Conservation (phyloP, 2,888 invertebrate genomes). For the Anoplius nigerrimus region DNA sequence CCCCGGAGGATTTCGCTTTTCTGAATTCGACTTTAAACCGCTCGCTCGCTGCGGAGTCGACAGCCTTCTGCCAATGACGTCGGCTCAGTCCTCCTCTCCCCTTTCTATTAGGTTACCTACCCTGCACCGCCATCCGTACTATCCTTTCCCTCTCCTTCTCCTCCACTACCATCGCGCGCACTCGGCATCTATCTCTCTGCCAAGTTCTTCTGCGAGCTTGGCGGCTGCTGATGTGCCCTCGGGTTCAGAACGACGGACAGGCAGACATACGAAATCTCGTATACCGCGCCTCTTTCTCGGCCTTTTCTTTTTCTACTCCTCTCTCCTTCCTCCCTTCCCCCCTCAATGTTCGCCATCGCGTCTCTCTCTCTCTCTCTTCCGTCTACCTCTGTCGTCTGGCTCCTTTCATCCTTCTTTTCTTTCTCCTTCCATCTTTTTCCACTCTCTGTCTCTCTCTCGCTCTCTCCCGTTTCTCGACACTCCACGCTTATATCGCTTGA, state of each 20-base stretch:
- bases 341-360: not conserved
- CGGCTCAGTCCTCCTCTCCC: conserved; percentile 63
- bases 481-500: conserved; percentile 58
- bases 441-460: conserved; percentile 42
- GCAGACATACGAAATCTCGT: conserved; percentile 69
- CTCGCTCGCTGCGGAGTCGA: conserved; percentile 62
- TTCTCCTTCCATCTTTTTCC: conserved; percentile 27
- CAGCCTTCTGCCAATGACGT: conserved; percentile 73
- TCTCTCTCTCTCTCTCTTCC: conserved; percentile 7
- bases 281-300: conserved; percentile 55
- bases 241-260: conserved; percentile 63
- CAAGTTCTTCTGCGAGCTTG: conserved; percentile 59
- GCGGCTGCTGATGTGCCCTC: conserved; percentile 69
- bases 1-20: conserved; percentile 63
- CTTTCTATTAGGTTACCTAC: conserved; percentile 73
- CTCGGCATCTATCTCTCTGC: conserved; percentile 59
- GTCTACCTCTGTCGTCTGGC: conserved; percentile 6
- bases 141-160: conserved; percentile 43
- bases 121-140: conserved; percentile 67
- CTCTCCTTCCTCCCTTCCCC: not conserved
- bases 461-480: conserved; percentile 37
- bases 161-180: conserved; percentile 41
- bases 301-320: conserved; percentile 11
- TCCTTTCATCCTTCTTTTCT: conserved; percentile 17
- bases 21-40: conserved; percentile 72